Base-by-base conservation (phyloP, 1,140 invertebrate species). In the Muscidifurax raptorellus region DNA sequence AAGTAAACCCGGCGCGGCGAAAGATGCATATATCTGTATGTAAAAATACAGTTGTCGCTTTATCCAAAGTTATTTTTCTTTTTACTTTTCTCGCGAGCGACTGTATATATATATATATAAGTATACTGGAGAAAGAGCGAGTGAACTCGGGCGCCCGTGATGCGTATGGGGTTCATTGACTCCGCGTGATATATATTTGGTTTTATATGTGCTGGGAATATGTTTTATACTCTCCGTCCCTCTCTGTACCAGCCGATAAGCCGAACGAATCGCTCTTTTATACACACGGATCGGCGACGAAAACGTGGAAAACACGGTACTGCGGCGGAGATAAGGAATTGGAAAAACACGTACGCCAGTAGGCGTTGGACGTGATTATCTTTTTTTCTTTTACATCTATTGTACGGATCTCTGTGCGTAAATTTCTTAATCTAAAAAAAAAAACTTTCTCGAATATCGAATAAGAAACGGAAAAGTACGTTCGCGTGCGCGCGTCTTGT, bases 381-480 rank as follows among this genome's bases (percentile, higher is more conserved):
- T n/a, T n/a, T n/a, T n/a, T n/a, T n/a, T n/a, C n/a, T n/a, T n/a
- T n/a, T n/a, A n/a, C n/a, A n/a, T n/a, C n/a, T n/a, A n/a, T n/a
- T n/a, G n/a, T n/a, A n/a, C n/a, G n/a, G n/a, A n/a, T n/a, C n/a
- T n/a, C n/a, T n/a, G n/a, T n/a, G n/a, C n/a, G n/a, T n/a, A n/a
- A n/a, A n/a, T n/a, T n/a, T n/a, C n/a, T n/a, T n/a, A n/a, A n/a
- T n/a, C n/a, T n/a, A n/a, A n/a, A n/a, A n/a, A n/a, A n/a, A 22
- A 59, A 59, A 59, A 10, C 67, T 69, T 27, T 25, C 67, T 15
- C 25, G 27, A 72, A 36, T n/a, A n/a, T 40, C 7, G 36, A 10
- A n/a, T n/a, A n/a, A 72, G 28, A 40, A 72, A 72, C 32, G 71
- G 71, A 72, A 72, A 72, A 72, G 18, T 72, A 72, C 71, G 27